Evolutionary conservation across 2,888 invertebrate species (phyloP).

Genomic region (Elegia similella): DNA sequence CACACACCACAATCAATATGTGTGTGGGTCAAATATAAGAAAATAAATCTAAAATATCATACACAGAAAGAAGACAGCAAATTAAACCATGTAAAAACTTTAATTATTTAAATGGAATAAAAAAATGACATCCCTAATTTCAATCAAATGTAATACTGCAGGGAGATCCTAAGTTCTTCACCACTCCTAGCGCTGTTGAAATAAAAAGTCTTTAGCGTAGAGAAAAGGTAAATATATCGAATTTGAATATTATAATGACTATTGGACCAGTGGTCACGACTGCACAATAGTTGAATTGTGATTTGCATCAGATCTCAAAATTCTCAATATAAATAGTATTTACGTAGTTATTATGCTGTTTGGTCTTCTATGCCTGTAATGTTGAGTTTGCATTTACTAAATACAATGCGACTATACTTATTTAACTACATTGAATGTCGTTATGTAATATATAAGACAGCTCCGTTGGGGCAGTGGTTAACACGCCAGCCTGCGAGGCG

Average conservation of each 20-base stretch:
- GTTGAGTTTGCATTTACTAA: no score
- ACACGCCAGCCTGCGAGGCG: no score
- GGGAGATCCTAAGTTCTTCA: slow-evolving; percentile 25
- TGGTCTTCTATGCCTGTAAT: not conserved
- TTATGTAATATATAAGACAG: no score
- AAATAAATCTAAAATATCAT: no score
- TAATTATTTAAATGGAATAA: not conserved
- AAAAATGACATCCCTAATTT: not conserved
- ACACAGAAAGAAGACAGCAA: no score
- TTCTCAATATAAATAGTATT: slow-evolving; percentile 32
- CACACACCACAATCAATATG: no score
- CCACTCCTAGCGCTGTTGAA: slow-evolving; percentile 28
- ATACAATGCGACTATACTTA: no score
- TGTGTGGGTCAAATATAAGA: no score
- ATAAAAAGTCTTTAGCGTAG: slow-evolving; percentile 26
- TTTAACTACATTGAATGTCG: no score
- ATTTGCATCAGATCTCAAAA: slow-evolving; percentile 37
- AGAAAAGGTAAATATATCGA: slow-evolving; percentile 31
- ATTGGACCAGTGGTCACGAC: slow-evolving; percentile 31
- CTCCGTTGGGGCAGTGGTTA: no score
- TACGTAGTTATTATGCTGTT: slow-evolving; percentile 14
- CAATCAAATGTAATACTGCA: slow-evolving; percentile 35
- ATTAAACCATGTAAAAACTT: no score
- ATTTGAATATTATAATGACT: slow-evolving; percentile 45
- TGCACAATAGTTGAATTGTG: slow-evolving; percentile 34